Conservation (phyloP, 2,888 invertebrate genomes). For the Drosophila subquinaria region DNA sequence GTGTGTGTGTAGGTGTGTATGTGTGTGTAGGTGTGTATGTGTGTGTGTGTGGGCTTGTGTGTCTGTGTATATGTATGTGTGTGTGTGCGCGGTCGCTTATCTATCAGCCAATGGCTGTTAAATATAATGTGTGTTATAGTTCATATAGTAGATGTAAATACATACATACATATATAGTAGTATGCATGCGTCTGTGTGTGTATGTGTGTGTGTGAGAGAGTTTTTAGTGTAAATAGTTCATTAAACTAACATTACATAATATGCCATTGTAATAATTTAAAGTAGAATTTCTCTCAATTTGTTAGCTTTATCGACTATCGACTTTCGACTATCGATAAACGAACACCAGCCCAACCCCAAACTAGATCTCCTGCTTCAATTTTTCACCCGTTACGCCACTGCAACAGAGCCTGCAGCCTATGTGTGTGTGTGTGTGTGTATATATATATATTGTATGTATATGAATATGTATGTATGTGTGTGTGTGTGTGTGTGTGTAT, state of each 20-base stretch:
- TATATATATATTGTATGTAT: slow-evolving; percentile 12
- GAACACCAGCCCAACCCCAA: slow-evolving; percentile 16
- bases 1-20: background rate
- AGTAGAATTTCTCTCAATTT: slow-evolving; percentile 49
- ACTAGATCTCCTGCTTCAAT: slow-evolving; percentile 5
- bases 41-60: slow-evolving; percentile 6
- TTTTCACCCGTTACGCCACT: slow-evolving; percentile 38
- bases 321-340: slow-evolving; percentile 22
- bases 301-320: slow-evolving; percentile 28
- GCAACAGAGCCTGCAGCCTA: slow-evolving; percentile 43
- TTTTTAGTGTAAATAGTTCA: slow-evolving; percentile 43
- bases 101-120: slow-evolving; percentile 1
- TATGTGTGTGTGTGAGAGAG: slow-evolving; percentile 11
- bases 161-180: slow-evolving; percentile 18
- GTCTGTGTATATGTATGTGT: slow-evolving; percentile 6
- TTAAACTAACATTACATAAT: slow-evolving; percentile 65
- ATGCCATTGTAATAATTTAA: slow-evolving; percentile 60
- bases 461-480: slow-evolving; percentile 24
- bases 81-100: background rate
- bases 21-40: slow-evolving; percentile 8
- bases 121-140: slow-evolving; percentile 21
- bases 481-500: slow-evolving; percentile 37
- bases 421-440: slow-evolving; percentile 20
- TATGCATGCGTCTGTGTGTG: slow-evolving; percentile 19
- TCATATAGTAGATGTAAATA: slow-evolving; percentile 4